Evolutionary conservation across 35 echinoderm and acorn worm species (phyloP), one percentile per base, ranked within the genome.

Genomic region (Eucidaris tribuloides): DNA sequence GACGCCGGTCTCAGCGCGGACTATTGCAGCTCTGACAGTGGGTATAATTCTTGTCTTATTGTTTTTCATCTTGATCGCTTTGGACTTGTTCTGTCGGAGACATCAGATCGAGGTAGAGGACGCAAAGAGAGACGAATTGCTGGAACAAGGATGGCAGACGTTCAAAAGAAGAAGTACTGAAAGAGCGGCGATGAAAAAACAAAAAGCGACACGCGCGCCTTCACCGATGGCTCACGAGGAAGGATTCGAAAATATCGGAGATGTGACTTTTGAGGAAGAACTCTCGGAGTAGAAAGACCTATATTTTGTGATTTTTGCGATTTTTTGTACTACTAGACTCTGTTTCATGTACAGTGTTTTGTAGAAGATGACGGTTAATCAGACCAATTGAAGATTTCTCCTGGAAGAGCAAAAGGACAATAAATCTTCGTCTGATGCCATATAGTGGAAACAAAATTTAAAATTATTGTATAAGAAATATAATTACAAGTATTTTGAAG

Each of bases 21-120:
- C 68, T 15, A 40, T 44, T 13, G 33, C 35, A 40, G 68, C 68
- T 17, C 23, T 74, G 68, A 24, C 4, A 7, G 37, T 74, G 24
- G 68, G 68, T 74, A 6, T 74, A 42, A 25, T 74, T 19, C 68
- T 74, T 40, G 41, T 74, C 37, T n/a, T 74, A 7, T 74, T 40
- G 29, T 74, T 74, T 40, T 74, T 74, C 68, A 22, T 41, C 2
- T 25, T 74, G 68, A 14, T 74, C 15, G 68, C 68, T 5, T 42
- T 74, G 35, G 68, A 74, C 37, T 24, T 74, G 9, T 44, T 74
- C 24, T 74, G 68, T 40, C 17, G 68, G 20, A 43, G 68, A n/a
- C 68, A 74, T 32, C 68, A 74, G 23, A 74, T 74, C 19, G 68
- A 74, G 23, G 68, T 74, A 40, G 68, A 74, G 68, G 68, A 74